phyloP scores from a whole-genome alignment of 2,797 vertebrate genomes.

The Amphiprion clarkii region DNA sequence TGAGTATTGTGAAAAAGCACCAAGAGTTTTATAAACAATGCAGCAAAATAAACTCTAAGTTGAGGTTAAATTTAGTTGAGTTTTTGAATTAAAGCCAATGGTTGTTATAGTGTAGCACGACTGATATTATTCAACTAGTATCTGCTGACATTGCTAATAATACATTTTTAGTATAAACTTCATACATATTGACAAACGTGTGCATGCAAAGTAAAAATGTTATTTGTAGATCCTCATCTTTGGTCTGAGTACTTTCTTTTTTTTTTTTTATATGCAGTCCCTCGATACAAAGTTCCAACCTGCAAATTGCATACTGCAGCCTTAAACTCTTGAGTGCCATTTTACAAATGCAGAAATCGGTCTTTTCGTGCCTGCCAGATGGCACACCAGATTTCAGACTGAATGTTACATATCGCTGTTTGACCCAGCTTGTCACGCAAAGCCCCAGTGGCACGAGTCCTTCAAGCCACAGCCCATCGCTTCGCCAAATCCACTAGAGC shows the following conservation, averaged over 20 bases:
- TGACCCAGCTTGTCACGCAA: constrained; percentile 50
- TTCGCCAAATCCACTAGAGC: constrained; percentile 24
- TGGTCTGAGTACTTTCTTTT: background rate
- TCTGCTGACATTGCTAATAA: background rate
- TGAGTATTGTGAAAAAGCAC: too few relatives aligned
- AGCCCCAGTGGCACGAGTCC: constrained; percentile 13
- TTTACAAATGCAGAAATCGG: constrained; percentile 40
- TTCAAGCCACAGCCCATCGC: constrained; percentile 15
- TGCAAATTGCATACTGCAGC: constrained; percentile 19
- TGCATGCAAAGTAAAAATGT: background rate
- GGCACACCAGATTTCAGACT: constrained; percentile 56
- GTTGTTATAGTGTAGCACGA: background rate
- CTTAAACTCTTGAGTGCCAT: constrained; percentile 11
- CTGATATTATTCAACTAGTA: background rate
- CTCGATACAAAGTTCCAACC: constrained; percentile 20
- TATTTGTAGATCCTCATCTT: background rate
- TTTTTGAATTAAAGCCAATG: background rate
- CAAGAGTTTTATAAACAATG: too few relatives aligned
- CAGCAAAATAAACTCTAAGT: too few relatives aligned
- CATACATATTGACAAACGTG: background rate
- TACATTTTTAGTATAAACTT: background rate
- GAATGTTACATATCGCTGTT: constrained; percentile 30
- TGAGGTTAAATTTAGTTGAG: too few relatives aligned
- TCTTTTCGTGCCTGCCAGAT: constrained; percentile 49
- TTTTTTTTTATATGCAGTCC: background rate